Percentiles rank a stretch among this genome's conserved stretches.
Conservation (phyloP, 2,113 vertebrate species). For the Osmerus eperlanus region DNA sequence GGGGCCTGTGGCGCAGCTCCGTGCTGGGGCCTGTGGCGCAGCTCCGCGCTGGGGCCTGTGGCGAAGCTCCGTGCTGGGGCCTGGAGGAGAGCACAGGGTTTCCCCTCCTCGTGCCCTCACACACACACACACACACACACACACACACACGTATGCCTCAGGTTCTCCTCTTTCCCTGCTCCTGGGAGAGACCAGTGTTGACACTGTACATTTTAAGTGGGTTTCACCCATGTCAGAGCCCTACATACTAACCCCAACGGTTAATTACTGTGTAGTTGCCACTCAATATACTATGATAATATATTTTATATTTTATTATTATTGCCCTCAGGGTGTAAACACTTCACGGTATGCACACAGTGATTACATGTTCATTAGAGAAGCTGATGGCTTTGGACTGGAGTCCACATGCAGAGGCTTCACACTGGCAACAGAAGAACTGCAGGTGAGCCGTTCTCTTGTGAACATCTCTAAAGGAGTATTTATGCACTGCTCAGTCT, state of each 20-base stretch:
- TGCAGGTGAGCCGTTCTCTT: constrained; percentile 39
- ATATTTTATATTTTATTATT: too few species aligned
- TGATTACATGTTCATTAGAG: too few species aligned
- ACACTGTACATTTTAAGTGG: too few species aligned
- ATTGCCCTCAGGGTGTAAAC: too few species aligned
- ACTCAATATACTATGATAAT: too few species aligned
- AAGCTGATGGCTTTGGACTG: neutral
- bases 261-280: too few species aligned
- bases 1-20: constrained; percentile 27
- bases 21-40: constrained; percentile 27
- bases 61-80: constrained; percentile 21
- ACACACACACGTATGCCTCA: neutral
- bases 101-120: constrained; percentile 27
- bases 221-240: too few species aligned
- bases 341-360: too few species aligned
- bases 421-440: constrained; percentile 32
- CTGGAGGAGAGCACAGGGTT: constrained; percentile 15
- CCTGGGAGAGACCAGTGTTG: neutral
- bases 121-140: constrained; percentile 17
- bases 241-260: too few species aligned
- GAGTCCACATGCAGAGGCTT: constrained; percentile 37
- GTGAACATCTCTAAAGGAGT: constrained; percentile 42
- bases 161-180: constrained; percentile 22
- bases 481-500: constrained; percentile 55
- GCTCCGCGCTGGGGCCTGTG: constrained; percentile 18